Percentiles rank a stretch among this genome's conserved stretches.
These are phyloP conservation scores for Dioctria rufipes DNA, from an alignment of 2,888 invertebrate genomes.

Conservation along the genomic window DNA sequence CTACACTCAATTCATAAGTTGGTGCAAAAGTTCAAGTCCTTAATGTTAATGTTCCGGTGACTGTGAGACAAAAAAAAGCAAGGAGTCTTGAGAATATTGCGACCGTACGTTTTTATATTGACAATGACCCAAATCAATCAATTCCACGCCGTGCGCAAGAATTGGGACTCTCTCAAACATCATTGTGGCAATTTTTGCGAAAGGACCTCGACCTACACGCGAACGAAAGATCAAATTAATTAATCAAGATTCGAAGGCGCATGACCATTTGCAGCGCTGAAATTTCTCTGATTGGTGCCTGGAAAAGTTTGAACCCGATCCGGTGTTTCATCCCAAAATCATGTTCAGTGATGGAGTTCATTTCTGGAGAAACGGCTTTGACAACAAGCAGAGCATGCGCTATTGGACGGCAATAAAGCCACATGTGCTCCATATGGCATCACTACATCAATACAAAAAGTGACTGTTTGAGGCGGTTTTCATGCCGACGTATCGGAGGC, in stretches of 20 bases:
- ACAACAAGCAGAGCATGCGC: too few species aligned
- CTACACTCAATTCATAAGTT: neutral
- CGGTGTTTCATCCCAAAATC: too few species aligned
- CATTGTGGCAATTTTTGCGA: neutral
- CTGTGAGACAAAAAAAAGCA: neutral
- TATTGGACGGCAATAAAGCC: neutral
- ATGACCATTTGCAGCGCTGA: neutral
- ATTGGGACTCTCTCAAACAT: neutral
- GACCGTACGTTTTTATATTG: neutral
- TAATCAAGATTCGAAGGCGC: neutral
- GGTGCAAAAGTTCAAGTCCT: too few species aligned
- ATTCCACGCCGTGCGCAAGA: neutral
- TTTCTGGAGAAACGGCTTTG: too few species aligned
- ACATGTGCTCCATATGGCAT: neutral
- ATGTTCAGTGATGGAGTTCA: too few species aligned
- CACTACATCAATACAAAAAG: neutral
- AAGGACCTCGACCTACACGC: neutral
- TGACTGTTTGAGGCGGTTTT: neutral
- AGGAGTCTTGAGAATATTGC: neutral
- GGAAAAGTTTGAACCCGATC: neutral
- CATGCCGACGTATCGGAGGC: neutral
- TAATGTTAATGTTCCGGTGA: neutral
- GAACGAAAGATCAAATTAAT: slow-evolving; percentile 1
- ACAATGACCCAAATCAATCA: neutral
- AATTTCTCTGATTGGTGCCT: neutral